Conservation (phyloP, 1,140 invertebrate species). For the Drosophila parabipectinata region DNA sequence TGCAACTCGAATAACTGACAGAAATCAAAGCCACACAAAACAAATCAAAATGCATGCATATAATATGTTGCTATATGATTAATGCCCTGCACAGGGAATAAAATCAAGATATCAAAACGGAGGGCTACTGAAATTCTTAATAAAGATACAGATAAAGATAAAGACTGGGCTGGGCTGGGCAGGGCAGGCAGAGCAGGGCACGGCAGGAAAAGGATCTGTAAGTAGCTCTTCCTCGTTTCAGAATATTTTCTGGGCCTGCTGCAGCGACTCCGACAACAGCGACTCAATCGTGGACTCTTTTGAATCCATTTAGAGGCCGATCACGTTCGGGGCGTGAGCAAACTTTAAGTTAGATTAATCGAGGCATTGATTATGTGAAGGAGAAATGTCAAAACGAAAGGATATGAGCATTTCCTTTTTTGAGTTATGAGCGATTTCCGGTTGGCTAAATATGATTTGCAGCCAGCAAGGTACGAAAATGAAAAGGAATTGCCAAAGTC, state of each 20-base stretch:
- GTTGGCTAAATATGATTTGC: conserved; percentile 76
- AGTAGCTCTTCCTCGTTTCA: conserved; percentile 37
- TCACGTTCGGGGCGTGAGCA: conserved; percentile 79
- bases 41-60: conserved; percentile 74
- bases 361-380: conserved; percentile 58
- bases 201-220: conserved; percentile 66
- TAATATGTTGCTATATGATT: conserved; percentile 62
- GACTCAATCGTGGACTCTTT: conserved; percentile 35
- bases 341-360: conserved; percentile 83
- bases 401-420: conserved; percentile 81
- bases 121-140: conserved; percentile 81
- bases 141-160: conserved; percentile 67
- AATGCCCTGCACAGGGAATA: conserved; percentile 64
- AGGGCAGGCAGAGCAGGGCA: conserved; percentile 9
- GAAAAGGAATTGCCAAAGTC: conserved; percentile 21
- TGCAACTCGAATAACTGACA: conserved; percentile 70
- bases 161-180: conserved; percentile 9
- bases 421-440: conserved; percentile 77
- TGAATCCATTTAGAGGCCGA: conserved; percentile 38
- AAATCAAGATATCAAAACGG: conserved; percentile 79
- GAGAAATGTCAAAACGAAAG: conserved; percentile 78
- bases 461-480: conserved; percentile 38
- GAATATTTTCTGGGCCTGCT: conserved; percentile 17
- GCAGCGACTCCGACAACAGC: background rate
- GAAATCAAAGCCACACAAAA: conserved; percentile 70